A percentile compares a stretch with the other conserved stretches of the same genome.
These are phyloP conservation scores for Myotis myotis DNA, from an alignment of 2,797 vertebrate genomes.

Conservation along the genomic window DNA sequence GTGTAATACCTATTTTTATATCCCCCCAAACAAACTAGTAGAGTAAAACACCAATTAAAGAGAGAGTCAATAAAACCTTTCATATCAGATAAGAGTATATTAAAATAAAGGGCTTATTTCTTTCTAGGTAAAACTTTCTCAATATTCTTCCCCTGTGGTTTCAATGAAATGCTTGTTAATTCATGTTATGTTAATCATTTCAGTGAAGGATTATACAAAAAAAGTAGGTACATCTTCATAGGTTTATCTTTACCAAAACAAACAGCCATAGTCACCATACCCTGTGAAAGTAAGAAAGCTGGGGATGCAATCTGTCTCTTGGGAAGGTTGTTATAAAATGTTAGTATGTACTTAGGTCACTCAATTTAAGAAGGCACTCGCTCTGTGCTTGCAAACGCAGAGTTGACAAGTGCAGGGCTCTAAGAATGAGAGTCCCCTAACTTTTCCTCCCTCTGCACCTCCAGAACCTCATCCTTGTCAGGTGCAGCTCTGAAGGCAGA, in stretches of 20 bases:
- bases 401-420: neutral
- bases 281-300: neutral
- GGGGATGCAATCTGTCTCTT: neutral
- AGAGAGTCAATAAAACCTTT: neutral
- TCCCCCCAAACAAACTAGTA: neutral
- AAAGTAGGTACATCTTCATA: neutral
- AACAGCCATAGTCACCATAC: rapidly evolving
- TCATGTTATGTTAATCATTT: neutral
- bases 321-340: neutral
- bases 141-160: neutral
- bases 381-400: neutral
- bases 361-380: neutral
- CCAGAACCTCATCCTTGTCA: neutral
- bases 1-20: neutral
- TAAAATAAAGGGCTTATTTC: neutral
- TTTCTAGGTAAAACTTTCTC: neutral
- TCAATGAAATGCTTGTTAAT: neutral
- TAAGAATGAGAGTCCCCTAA: neutral
- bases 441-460: neutral
- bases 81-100: neutral
- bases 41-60: neutral
- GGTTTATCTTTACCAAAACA: neutral
- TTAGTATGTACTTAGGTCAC: neutral
- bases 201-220: neutral
- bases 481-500: neutral